Percentiles rank a stretch among this genome's conserved stretches.
Conservation (phyloP, 1,140 invertebrate species). For the Melitaea cinxia region DNA sequence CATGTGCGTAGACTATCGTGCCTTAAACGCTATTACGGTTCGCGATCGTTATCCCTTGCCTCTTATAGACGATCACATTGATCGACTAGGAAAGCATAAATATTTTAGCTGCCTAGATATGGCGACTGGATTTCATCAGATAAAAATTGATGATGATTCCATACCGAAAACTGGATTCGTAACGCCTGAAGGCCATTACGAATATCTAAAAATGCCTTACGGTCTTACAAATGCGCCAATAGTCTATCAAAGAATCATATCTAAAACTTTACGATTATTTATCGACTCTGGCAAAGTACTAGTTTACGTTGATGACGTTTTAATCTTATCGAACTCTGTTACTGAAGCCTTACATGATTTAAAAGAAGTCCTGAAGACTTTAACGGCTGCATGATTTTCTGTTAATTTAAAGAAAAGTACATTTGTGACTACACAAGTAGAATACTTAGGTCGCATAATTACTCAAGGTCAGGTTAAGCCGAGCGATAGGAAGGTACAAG, state of each 20-base stretch:
- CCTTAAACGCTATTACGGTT: too few species aligned
- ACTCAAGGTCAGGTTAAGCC: neutral
- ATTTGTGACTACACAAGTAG: constrained; percentile 14
- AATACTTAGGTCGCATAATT: constrained; percentile 12
- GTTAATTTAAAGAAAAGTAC: constrained; percentile 22
- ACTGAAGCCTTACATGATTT: neutral
- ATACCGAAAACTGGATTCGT: constrained; percentile 16
- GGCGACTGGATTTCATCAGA: constrained; percentile 4
- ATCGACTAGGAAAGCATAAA: constrained; percentile 10
- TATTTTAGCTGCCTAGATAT: constrained; percentile 16
- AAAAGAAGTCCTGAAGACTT: neutral
- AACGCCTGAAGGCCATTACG: constrained; percentile 29
- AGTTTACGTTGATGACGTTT: neutral
- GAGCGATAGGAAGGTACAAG: neutral
- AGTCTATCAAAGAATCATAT: constrained; percentile 20
- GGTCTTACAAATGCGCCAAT: constrained; percentile 54
- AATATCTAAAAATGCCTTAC: constrained; percentile 52
- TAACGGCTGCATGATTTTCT: constrained; percentile 19
- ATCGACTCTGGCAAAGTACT: constrained; percentile 1
- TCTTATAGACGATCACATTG: neutral
- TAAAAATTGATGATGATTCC: constrained; percentile 1
- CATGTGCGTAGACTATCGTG: neutral
- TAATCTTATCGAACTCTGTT: constrained; percentile 3
- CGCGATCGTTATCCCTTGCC: too few species aligned
- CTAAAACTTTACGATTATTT: constrained; percentile 15